Base-by-base conservation (phyloP, 2,797 vertebrate species). In the Cossypha polioptera region DNA sequence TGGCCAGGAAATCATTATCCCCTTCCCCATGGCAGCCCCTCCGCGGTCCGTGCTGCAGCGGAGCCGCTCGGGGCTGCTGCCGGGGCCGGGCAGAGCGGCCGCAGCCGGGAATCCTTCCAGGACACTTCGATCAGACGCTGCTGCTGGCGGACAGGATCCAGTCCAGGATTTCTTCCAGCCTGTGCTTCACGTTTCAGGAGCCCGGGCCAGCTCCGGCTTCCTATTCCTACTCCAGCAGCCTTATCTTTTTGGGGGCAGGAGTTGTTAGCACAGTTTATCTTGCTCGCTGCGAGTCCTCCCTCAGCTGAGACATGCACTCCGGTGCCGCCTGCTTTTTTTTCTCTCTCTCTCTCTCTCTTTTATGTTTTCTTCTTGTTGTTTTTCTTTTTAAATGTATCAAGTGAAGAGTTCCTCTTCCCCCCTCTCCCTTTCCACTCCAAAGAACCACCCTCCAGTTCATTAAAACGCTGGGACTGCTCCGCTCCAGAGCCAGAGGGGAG, bases 91-190 rank as follows among this genome's bases (percentile, higher is more conserved):
- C 25, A 2, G 17, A 2, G 68, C 47, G 40, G 77, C 85, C 47
- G 59, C 38, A 20, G 51, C 43, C 57, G 55, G 13, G 40, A 25
- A 24, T 11, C 16, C 28, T 5, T 57, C 53, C 69, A 3, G 67
- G 5, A 12, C 54, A 0, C 19, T 21, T 4, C 1, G 76, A 61
- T n/a, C 82, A 9, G 84, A 54, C 20, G 81, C 2, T 15, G 79
- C 88, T 88, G 73, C 88, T 77, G 13, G 77, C 35, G 5, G 77
- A 80, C 26, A 85, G 11, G 96, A 92, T 98, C 98, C 98, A 96
- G 93, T 93, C 98, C 96, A 94, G 98, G 98, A 98, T 98, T 99
- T 98, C 92, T 62, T 95, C 96, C 75, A 95, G 82, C 91, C 95
- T 87, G 79, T 95, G 94, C 94, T 94, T 95, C 96, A 59, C 31